Evolutionary conservation across 2,888 invertebrate species (phyloP).

Genomic region (Coremacera marginata): DNA sequence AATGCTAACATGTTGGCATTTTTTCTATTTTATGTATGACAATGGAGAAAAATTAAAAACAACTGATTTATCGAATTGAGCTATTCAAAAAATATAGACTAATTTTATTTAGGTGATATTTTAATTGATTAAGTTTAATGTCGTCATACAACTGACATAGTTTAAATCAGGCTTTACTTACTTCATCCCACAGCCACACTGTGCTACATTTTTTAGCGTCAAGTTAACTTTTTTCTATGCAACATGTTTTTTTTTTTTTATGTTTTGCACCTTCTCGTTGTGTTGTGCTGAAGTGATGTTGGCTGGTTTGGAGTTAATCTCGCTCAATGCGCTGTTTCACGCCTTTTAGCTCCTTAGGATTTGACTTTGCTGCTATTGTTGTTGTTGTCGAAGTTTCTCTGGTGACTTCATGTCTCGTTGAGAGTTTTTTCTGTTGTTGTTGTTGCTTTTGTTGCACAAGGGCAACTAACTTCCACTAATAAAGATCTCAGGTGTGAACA

Average conservation of each 20-base stretch:
- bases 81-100: too few relatives aligned
- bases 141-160: too few relatives aligned
- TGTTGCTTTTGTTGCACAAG: slow-evolving; percentile 24
- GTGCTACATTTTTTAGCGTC: background rate
- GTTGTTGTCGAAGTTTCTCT: slow-evolving; percentile 13
- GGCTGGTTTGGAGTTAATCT: slow-evolving; percentile 33
- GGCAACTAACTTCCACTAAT: slow-evolving; percentile 57
- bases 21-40: too few relatives aligned
- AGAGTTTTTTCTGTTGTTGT: slow-evolving; percentile 11
- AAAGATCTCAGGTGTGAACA: slow-evolving; percentile 69
- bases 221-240: background rate
- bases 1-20: too few relatives aligned
- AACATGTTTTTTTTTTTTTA: background rate
- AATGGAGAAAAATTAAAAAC: too few relatives aligned
- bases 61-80: too few relatives aligned
- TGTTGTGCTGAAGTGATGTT: background rate
- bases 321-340: slow-evolving; percentile 9
- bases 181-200: too few relatives aligned
- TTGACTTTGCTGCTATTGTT: background rate
- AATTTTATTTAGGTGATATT: too few relatives aligned
- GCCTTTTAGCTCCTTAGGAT: slow-evolving; percentile 24
- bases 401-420: slow-evolving; percentile 33
- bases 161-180: too few relatives aligned
- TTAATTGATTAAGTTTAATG: too few relatives aligned
- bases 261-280: background rate